Evolutionary conservation across 2,888 invertebrate genomes (phyloP), one percentile per base, ranked within the genome.

Genomic region (Dyspetes luteomarginatus): DNA sequence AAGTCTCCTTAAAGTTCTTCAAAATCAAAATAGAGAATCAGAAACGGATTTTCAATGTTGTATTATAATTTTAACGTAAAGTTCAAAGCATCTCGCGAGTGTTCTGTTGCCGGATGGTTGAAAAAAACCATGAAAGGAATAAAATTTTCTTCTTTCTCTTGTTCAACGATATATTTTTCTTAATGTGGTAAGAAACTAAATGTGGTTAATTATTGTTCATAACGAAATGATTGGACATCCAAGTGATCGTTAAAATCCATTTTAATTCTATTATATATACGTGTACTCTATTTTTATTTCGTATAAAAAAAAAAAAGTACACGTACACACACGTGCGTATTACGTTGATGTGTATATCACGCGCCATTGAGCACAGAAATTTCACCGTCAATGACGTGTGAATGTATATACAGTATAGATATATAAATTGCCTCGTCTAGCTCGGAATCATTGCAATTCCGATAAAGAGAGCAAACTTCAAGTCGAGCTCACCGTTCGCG

Each of bases 391-490:
- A 75, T 60, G 67, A 67, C 26, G 67, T 24, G 45, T 28, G 19
- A 36, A 75, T 55, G 62, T 60, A 60, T 43, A n/a, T n/a, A n/a
- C n/a, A n/a, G n/a, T n/a, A 36, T 56, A 15, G 2, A 7, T 5
- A 15, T 17, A 48, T 7, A 17, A 50, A 58, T 64, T 56, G 65
- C 58, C 64, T 50, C 48, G 36, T 71, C 12, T 30, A 45, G 26
- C 17, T 19, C n/a, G 24, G 26, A 36, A 28, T 1, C 36, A 56
- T 67, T 58, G 15, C 48, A 36, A n/a, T 22, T 1, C 48, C 48
- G 69, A 58, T 58, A 50, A 72, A 71, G 58, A 50, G 65, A 55
- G 30, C 36, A 77, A 71, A 56, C 45, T 24, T 36, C 58, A 36
- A 52, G 64, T n/a, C 19, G n/a, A 65, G 74, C 62, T 52, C 24